Percentiles rank a stretch among this genome's conserved stretches.
Conservation (phyloP, 1,140 invertebrate species). For the Babylonia areolata region DNA sequence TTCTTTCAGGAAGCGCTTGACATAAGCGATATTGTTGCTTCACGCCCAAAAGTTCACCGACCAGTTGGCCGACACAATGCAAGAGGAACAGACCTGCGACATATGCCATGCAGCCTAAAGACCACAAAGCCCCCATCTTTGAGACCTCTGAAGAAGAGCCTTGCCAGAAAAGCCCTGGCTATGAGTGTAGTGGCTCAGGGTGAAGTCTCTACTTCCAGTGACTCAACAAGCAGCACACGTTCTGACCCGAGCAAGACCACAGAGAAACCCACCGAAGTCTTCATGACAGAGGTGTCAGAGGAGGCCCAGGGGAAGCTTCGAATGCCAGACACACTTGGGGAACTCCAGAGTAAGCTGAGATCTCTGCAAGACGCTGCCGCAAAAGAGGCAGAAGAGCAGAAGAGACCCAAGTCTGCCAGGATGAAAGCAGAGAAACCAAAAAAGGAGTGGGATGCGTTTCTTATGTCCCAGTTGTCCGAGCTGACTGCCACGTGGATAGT, state of each 20-base stretch:
- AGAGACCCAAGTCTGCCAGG: conserved; percentile 37
- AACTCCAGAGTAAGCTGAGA: neutral
- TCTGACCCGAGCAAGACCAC: conserved; percentile 26
- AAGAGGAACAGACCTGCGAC: conserved; percentile 57
- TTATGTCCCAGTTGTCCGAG: conserved; percentile 65
- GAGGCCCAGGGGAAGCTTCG: neutral
- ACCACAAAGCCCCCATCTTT: conserved; percentile 55
- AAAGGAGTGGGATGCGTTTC: conserved; percentile 70
- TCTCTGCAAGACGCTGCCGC: neutral
- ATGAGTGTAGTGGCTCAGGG: conserved; percentile 59
- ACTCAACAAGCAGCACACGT: conserved; percentile 2
- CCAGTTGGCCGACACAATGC: conserved; percentile 66
- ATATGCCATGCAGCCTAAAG: conserved; percentile 68
- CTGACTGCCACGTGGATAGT: conserved; percentile 72
- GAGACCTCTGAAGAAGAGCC: conserved; percentile 64
- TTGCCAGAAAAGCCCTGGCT: conserved; percentile 59
- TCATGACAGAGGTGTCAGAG: conserved; percentile 51
- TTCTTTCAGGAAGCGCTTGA: conserved; percentile 63
- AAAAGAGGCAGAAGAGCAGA: conserved; percentile 40
- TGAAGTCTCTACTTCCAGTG: conserved; percentile 17
- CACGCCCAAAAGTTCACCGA: conserved; percentile 46
- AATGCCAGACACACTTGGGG: neutral
- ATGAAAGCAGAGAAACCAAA: conserved; percentile 37
- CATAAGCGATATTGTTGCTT: conserved; percentile 53
- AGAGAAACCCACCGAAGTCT: conserved; percentile 36